Evolutionary conservation across 2,113 vertebrate genomes (phyloP), one percentile per base, ranked within the genome.

Genomic region (Myanophis thanlyinensis): DNA sequence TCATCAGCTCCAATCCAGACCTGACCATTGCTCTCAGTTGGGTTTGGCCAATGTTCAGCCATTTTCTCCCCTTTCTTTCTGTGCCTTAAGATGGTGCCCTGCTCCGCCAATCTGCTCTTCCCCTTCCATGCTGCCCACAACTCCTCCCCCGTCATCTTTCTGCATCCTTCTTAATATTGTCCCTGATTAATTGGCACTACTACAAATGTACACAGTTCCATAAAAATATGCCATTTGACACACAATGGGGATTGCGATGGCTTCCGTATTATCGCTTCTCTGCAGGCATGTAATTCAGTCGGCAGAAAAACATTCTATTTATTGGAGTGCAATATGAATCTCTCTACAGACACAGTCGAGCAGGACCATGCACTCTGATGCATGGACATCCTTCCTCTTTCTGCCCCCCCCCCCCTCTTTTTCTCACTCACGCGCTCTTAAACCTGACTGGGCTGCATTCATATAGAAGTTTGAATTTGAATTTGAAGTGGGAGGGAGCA

Each of bases 101-200:
- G 4, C 92, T 91, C 22, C 30, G 1, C 91, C 73, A 10, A 40
- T 18, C 25, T 1, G 4, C 59, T 1, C 5, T 47, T 18, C 1
- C 84, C 93, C 88, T 59, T 47, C 6, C 94, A 0, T 10, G 8
- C 40, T 13, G 18, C 0, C 35, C 40, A 0, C 54, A n/a, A 4
- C 3, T 54, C 35, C 53, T 35, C 53, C 54, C 54, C 54, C 20
- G 2, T 27, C 49, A n/a, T 27, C 88, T 85, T 27, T 85, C 52
- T 44, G 23, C 25, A 51, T 84, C 94, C 49, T 96, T 95, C 93
- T 94, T 95, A 97, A 97, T 93, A 96, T 94, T 95, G 35, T 94
- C 91, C 51, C 96, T 95, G 97, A 97, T 97, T 97, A 97, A 97
- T 97, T 97, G 97, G 96, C 96, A 93, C 96, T 96, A 97, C 96